A percentile compares a stretch with the other conserved stretches of the same genome.
These are phyloP conservation scores for Brevipalpus yothersi DNA, from an alignment of 1,140 invertebrate genomes.

Conservation along the genomic window DNA sequence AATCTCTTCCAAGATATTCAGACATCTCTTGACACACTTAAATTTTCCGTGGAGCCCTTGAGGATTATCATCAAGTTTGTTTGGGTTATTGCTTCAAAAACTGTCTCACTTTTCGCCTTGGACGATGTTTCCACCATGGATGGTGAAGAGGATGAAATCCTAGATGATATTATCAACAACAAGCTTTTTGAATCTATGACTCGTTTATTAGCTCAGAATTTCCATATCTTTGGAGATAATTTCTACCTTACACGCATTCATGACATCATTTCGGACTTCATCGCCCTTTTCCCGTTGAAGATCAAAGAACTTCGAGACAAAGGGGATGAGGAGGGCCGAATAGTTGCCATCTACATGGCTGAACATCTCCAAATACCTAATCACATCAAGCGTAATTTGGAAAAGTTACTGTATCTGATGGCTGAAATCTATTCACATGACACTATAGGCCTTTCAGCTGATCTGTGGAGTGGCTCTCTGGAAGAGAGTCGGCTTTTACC, in stretches of 20 bases:
- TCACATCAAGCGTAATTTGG: slow-evolving; percentile 49
- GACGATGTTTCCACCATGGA: slow-evolving; percentile 23
- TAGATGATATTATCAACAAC: slow-evolving; percentile 46
- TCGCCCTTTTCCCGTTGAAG: slow-evolving; percentile 72
- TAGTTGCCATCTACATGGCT: slow-evolving; percentile 41
- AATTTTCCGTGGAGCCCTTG: slow-evolving; percentile 29
- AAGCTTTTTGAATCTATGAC: slow-evolving; percentile 54
- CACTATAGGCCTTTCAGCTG: not conserved
- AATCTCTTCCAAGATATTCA: slow-evolving; percentile 32
- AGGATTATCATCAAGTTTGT: slow-evolving; percentile 48
- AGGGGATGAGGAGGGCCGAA: slow-evolving; percentile 65
- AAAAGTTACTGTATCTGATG: slow-evolving; percentile 44
- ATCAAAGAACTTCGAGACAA: slow-evolving; percentile 49
- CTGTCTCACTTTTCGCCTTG: slow-evolving; percentile 26
- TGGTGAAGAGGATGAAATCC: slow-evolving; percentile 40
- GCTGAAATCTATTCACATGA: slow-evolving; percentile 7
- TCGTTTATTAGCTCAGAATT: slow-evolving; percentile 38
- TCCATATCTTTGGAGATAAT: slow-evolving; percentile 17
- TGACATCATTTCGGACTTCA: slow-evolving; percentile 66
- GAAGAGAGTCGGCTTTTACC: not conserved
- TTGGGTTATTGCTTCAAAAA: slow-evolving; percentile 50
- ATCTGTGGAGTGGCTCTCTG: not conserved
- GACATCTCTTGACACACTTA: slow-evolving; percentile 23
- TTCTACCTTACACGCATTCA: slow-evolving; percentile 65
- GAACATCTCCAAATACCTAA: slow-evolving; percentile 54